phyloP scores from a whole-genome alignment of 1,140 invertebrate genomes.

The Pollicipes pollicipes region DNA sequence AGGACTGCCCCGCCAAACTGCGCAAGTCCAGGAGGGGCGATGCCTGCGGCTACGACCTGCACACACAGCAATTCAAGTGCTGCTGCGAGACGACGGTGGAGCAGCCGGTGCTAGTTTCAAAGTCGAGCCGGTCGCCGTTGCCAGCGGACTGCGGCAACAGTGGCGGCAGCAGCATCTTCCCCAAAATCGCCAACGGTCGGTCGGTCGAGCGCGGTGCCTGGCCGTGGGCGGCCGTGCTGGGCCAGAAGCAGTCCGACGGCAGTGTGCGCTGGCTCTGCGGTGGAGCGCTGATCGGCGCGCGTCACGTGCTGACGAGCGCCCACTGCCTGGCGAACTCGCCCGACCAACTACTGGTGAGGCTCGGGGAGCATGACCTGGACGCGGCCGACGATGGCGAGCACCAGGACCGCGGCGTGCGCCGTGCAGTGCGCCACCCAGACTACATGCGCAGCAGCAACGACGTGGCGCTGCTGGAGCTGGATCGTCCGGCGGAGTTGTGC shows the following conservation, averaged over 20 bases:
- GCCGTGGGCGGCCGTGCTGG: constrained; percentile 10
- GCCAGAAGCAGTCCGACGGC: background rate
- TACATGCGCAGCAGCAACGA: background rate
- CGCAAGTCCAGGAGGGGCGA: too few relatives aligned
- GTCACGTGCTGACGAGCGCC: constrained; percentile 64
- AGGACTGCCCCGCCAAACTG: background rate
- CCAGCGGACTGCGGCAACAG: background rate
- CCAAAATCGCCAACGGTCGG: constrained; percentile 6
- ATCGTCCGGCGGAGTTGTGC: background rate
- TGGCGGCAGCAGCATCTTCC: background rate
- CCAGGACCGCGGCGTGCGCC: background rate
- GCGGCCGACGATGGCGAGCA: background rate
- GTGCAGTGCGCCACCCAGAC: background rate
- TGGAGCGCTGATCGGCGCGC: constrained; percentile 64
- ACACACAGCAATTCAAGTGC: background rate
- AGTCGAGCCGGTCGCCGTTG: background rate
- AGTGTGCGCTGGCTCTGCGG: constrained; percentile 37
- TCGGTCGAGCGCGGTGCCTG: background rate
- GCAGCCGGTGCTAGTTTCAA: too few relatives aligned
- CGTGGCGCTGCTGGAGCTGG: constrained; percentile 4
- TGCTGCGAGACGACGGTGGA: background rate
- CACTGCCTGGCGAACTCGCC: constrained; percentile 39
- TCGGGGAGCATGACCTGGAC: background rate
- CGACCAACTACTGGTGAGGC: background rate
- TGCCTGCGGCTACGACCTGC: background rate